Evolutionary conservation across 2,888 invertebrate species (phyloP).

Genomic region (Aphidius colemani): DNA sequence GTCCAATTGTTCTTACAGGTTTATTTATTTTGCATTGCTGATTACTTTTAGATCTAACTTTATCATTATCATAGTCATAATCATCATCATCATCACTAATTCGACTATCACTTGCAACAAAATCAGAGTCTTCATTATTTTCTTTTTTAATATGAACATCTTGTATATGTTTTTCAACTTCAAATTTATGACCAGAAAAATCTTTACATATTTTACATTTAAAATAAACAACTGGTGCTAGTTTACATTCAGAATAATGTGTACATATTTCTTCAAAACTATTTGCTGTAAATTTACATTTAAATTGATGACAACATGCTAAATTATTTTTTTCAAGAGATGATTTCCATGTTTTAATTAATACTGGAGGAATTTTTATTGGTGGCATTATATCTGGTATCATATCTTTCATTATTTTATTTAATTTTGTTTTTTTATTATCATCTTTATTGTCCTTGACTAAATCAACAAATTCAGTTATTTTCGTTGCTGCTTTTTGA

Average conservation of each 20-base stretch:
- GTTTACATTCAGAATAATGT: conserved; percentile 50
- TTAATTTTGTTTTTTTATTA: neutral
- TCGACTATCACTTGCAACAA: conserved; percentile 18
- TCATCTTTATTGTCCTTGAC: conserved; percentile 38
- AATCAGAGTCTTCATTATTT: conserved; percentile 35
- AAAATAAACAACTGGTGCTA: conserved; percentile 44
- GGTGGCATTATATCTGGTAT: conserved; percentile 32
- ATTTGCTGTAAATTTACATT: conserved; percentile 44
- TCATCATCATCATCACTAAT: conserved; percentile 20
- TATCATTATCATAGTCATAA: neutral
- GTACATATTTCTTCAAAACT: conserved; percentile 45
- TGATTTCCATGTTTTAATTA: conserved; percentile 46
- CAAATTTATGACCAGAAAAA: conserved; percentile 38
- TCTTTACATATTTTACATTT: conserved; percentile 52
- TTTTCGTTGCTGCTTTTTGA: conserved; percentile 53
- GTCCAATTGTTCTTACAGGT: neutral
- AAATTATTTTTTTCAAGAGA: conserved; percentile 38
- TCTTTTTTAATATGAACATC: conserved; percentile 41
- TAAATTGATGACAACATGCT: conserved; percentile 47
- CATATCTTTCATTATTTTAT: conserved; percentile 18
- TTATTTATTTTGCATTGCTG: neutral
- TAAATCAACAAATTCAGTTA: conserved; percentile 48
- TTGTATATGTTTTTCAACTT: conserved; percentile 46
- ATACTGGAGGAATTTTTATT: conserved; percentile 41
- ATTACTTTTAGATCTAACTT: neutral